Evolutionary conservation across 2,888 invertebrate species (phyloP).

Genomic region (Dinocampus coccinellae): DNA sequence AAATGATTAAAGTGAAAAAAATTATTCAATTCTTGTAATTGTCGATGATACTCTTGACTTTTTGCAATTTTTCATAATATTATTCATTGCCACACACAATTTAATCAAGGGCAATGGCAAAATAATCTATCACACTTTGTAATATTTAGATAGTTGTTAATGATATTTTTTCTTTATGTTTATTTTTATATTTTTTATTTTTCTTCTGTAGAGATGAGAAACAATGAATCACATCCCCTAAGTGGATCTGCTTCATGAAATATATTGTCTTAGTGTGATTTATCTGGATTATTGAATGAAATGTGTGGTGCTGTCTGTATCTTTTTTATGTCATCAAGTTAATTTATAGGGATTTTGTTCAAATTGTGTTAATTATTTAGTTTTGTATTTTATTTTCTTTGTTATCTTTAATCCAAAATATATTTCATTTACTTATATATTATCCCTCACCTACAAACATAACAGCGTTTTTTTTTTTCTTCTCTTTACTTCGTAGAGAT

Average conservation of each 20-base stretch:
- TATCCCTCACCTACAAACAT: too few species aligned
- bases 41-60: constrained; percentile 3
- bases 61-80: neutral
- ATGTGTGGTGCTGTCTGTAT: neutral
- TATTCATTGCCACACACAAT: neutral
- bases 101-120: neutral
- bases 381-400: too few species aligned
- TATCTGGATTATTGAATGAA: neutral
- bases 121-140: neutral
- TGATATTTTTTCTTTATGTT: neutral
- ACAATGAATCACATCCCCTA: neutral
- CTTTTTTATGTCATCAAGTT: neutral
- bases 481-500: too few species aligned
- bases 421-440: too few species aligned
- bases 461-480: too few species aligned
- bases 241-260: neutral
- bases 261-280: neutral
- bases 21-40: constrained; percentile 41
- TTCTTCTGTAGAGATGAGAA: neutral
- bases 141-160: neutral
- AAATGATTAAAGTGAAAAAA: neutral
- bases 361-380: neutral
- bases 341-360: neutral
- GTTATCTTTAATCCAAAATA: too few species aligned
- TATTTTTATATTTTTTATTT: neutral